Percentiles rank a stretch among this genome's conserved stretches.
Evolutionary conservation across 2,113 vertebrate genomes (phyloP).

Genomic region (Phylloscopus trochiloides): DNA sequence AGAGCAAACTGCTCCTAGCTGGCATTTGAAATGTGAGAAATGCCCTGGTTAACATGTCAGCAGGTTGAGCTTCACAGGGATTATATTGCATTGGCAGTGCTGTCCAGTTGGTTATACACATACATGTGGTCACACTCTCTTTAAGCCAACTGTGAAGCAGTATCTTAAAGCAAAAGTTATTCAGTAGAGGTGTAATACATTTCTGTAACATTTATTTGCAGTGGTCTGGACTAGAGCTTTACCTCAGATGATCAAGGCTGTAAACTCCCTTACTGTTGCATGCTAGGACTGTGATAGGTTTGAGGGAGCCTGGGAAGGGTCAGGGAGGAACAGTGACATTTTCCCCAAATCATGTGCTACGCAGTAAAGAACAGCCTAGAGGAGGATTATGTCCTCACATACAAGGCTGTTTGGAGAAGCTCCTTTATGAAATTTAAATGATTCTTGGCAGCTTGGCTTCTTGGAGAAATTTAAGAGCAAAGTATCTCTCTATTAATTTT

Average conservation of each 20-base stretch:
- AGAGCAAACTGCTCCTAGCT: not conserved
- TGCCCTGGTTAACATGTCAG: conserved; percentile 26
- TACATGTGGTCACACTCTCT: not conserved
- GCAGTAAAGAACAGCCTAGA: not conserved
- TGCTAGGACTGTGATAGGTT: not conserved
- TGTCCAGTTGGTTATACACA: not conserved
- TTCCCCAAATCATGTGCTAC: not conserved
- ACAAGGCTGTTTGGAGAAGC: not conserved
- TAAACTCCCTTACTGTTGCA: not conserved
- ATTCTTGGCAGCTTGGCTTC: not conserved
- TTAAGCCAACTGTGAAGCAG: not conserved
- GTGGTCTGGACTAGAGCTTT: not conserved
- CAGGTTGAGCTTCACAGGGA: not conserved
- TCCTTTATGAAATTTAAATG: not conserved
- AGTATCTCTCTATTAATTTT: not conserved
- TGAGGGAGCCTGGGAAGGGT: not conserved
- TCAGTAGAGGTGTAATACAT: not conserved
- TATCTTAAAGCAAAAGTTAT: not conserved
- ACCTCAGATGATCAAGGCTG: not conserved
- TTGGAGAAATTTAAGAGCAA: not conserved
- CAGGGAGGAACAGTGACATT: not conserved
- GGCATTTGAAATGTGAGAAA: conserved; percentile 29
- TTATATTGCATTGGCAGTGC: not conserved
- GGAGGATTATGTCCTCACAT: not conserved
- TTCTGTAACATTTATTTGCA: not conserved